Percentiles rank a stretch among this genome's conserved stretches.
Conservation (phyloP, 1,140 invertebrate species). For the Drosophila watanabei region DNA sequence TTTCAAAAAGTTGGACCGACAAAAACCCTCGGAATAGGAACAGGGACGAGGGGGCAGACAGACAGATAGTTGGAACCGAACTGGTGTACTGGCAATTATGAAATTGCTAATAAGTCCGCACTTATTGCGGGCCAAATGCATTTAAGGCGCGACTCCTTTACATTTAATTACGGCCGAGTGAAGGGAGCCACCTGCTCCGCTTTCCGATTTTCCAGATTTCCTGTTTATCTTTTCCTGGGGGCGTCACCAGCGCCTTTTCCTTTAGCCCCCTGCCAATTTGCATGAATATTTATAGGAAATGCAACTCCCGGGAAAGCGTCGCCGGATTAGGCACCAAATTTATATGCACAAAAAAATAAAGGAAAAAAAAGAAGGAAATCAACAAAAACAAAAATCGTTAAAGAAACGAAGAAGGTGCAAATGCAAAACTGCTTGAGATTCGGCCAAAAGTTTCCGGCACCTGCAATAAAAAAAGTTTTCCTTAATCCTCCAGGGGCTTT, state of each 20-base stretch:
- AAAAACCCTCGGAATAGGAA: conserved; percentile 9
- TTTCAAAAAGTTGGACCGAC: conserved; percentile 65
- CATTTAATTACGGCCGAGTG: conserved; percentile 69
- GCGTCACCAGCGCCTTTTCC: not conserved
- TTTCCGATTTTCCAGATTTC: conserved; percentile 26
- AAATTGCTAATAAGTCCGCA: conserved; percentile 58
- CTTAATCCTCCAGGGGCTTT: conserved; percentile 49
- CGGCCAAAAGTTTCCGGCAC: conserved; percentile 59
- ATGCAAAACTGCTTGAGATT: conserved; percentile 39
- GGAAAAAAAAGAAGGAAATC: conserved; percentile 13
- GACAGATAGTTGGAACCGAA: conserved; percentile 5
- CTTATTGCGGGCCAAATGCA: conserved; percentile 36
- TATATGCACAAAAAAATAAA: conserved; percentile 52
- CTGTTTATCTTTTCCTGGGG: conserved; percentile 59
- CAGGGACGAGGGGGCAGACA: conserved; percentile 1
- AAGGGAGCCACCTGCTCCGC: conserved; percentile 40
- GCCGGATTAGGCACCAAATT: conserved; percentile 70
- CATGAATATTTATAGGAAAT: conserved; percentile 81
- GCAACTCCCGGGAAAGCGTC: conserved; percentile 49
- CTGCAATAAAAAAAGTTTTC: conserved; percentile 50
- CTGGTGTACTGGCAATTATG: conserved; percentile 50
- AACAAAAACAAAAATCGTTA: conserved; percentile 48
- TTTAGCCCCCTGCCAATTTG: conserved; percentile 45
- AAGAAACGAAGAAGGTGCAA: conserved; percentile 41
- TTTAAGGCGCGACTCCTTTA: conserved; percentile 55